These are phyloP conservation scores for Phocoena sinus DNA, from an alignment of 2,113 vertebrate genomes.

Conservation along the genomic window DNA sequence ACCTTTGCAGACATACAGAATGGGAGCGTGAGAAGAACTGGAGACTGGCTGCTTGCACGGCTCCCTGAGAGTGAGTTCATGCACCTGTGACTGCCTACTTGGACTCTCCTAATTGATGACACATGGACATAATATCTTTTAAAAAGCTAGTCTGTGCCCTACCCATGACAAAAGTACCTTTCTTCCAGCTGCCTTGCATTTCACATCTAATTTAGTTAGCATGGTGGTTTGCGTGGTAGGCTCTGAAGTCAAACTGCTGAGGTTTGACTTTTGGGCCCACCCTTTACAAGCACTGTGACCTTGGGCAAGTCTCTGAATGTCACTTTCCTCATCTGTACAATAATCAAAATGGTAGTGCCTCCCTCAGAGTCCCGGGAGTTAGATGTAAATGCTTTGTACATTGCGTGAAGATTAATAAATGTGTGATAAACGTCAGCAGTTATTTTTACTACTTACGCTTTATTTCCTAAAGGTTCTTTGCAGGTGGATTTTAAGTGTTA, in stretches of 20 bases:
- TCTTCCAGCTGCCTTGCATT: neutral
- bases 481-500: slow-evolving; percentile 96
- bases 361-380: fast-evolving
- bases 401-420: neutral
- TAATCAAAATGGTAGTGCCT: too few species aligned
- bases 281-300: neutral
- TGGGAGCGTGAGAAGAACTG: too few species aligned
- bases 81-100: fast-evolving
- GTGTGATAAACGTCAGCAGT: too few species aligned
- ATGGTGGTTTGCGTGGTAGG: fast-evolving
- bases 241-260: neutral
- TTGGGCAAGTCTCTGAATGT: too few species aligned
- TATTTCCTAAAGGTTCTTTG: slow-evolving; percentile 88
- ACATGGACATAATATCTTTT: fast-evolving
- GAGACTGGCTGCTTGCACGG: neutral
- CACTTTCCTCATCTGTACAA: neutral
- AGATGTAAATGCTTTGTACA: fast-evolving
- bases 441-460: neutral
- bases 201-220: neutral
- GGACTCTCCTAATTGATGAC: neutral
- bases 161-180: neutral
- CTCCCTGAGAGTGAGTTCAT: neutral
- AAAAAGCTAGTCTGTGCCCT: neutral
- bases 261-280: neutral
- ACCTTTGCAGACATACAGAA: fast-evolving